Conservation (phyloP, 2,113 vertebrate genomes). For the Alexandromys fortis region DNA sequence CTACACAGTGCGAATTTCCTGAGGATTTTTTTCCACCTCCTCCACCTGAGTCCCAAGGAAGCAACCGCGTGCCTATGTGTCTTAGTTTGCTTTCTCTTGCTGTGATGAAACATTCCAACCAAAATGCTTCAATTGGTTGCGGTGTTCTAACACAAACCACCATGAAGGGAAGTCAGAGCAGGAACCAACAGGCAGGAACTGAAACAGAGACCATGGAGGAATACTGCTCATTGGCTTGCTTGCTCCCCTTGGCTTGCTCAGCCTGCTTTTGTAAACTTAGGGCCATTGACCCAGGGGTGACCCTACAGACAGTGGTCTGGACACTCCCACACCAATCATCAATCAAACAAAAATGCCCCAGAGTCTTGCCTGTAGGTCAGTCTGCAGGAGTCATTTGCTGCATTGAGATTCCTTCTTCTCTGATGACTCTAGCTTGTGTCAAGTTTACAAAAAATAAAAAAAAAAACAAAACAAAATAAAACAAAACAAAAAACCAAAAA, state of each 20-base stretch:
- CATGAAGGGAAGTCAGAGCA: background rate
- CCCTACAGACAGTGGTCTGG: background rate
- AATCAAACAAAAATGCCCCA: background rate
- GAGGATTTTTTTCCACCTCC: background rate
- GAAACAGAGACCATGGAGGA: background rate
- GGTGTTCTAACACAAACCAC: background rate
- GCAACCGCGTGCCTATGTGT: background rate
- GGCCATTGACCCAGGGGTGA: background rate
- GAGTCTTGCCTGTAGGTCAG: background rate
- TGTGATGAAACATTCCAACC: background rate
- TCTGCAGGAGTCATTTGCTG: background rate
- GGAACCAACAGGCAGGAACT: background rate
- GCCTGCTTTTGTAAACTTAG: background rate
- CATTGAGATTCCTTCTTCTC: background rate
- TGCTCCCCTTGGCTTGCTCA: background rate
- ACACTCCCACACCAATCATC: background rate
- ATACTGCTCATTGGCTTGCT: background rate
- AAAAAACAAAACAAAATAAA: background rate
- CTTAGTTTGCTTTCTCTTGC: background rate
- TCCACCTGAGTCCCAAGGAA: background rate
- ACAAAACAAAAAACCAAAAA: background rate
- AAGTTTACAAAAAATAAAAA: background rate
- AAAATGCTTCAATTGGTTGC: background rate
- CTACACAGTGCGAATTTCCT: background rate
- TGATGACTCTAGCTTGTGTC: background rate